Base-by-base conservation (phyloP, 2,888 invertebrate genomes). In the Aproaerema taeniolella region DNA sequence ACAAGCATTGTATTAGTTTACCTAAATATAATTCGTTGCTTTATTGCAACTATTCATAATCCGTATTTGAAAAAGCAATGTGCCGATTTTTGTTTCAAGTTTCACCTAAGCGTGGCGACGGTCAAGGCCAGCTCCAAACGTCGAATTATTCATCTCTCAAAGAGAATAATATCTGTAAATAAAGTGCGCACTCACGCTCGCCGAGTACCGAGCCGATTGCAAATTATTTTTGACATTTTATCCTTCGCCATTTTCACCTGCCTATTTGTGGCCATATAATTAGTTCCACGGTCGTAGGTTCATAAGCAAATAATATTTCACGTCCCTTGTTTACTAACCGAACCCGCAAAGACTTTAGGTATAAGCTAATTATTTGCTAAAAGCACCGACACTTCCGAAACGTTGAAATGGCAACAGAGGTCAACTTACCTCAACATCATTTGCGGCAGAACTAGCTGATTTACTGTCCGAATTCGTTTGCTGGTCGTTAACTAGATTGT, bases 391-490 rank as follows among this genome's bases (percentile, higher is more conserved):
- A 37, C 30, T 30, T 55, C 51, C 53, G 54, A 56, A 54, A 58
- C 53, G 53, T 53, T 61, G 67, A 70, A 71, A 69, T 67, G 67
- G 68, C 67, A 69, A 58, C 58, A 68, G 61, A 54, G 69, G 71
- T 68, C 67, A 62, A 69, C 83, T 79, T 74, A 87, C 86, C 80
- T 86, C 82, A 47, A 68, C 65, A 58, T 85, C 58, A 67, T 66
- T 70, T 47, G 62, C 55, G 49, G 68, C 61, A 44, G 71, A 58
- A 57, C 67, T 72, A 46, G 67, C 52, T 53, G 72, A 55, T 69
- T 75, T 79, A 56, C 66, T 63, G 58, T 87, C 87, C 55, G 73
- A 68, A 67, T 72, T 74, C 40, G 58, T 63, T 60, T 73, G 72
- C 56, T 78, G 75, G 53, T 87, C 87, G 55, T 72, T 72, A 52